phyloP scores from a whole-genome alignment of 2,888 invertebrate genomes.

The Trachelus stipa region DNA sequence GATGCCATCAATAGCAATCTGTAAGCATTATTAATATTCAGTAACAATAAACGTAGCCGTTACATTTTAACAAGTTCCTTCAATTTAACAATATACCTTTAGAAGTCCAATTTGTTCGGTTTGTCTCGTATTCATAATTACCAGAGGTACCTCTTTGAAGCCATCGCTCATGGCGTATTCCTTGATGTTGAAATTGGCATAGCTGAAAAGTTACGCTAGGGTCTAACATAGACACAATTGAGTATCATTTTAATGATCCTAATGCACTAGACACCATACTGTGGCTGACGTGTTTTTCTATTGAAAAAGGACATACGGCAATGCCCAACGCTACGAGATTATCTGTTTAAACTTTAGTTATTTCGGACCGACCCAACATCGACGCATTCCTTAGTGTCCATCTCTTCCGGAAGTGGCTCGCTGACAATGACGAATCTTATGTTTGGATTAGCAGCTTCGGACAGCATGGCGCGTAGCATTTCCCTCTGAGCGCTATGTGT shows the following conservation, averaged over 20 bases:
- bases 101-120: slow-evolving; percentile 47
- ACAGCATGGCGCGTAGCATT: slow-evolving; percentile 47
- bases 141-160: slow-evolving; percentile 37
- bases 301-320: not conserved
- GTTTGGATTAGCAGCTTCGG: slow-evolving; percentile 39
- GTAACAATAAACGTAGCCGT: not conserved
- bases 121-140: slow-evolving; percentile 35
- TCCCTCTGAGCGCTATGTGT: slow-evolving; percentile 41
- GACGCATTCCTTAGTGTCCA: slow-evolving; percentile 49
- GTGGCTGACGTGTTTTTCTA: not conserved
- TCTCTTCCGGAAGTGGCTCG: slow-evolving; percentile 51
- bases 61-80: not conserved
- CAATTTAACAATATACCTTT: slow-evolving; percentile 38
- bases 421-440: slow-evolving; percentile 52
- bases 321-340: not conserved
- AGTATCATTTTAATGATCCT: slow-evolving; percentile 1
- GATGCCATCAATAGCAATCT: slow-evolving; percentile 45
- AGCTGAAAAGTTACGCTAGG: slow-evolving; percentile 32
- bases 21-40: slow-evolving; percentile 14
- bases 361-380: slow-evolving; percentile 52
- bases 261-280: not conserved
- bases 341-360: not conserved
- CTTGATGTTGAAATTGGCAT: slow-evolving; percentile 49
- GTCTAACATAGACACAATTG: not conserved
- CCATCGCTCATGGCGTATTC: slow-evolving; percentile 42